Conservation (phyloP, 2,888 invertebrate genomes). For the Netelia fuscicornis region DNA sequence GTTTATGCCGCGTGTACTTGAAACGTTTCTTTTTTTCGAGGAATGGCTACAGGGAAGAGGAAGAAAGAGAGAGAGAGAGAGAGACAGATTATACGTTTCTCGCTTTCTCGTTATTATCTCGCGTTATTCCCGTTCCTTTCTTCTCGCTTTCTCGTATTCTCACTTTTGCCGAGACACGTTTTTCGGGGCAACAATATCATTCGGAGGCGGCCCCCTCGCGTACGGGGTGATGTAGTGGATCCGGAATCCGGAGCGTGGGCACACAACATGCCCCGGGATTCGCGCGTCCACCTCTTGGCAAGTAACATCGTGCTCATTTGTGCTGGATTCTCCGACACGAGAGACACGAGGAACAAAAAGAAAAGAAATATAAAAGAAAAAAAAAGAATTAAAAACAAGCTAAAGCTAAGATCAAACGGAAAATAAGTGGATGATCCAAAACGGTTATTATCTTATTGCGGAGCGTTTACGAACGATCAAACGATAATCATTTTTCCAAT, state of each 20-base stretch:
- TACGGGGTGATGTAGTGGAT: slow-evolving; percentile 79
- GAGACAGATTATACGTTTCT: slow-evolving; percentile 22
- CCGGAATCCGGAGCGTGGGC: slow-evolving; percentile 80
- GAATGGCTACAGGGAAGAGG: background rate
- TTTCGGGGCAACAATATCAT: slow-evolving; percentile 60
- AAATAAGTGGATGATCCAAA: slow-evolving; percentile 4
- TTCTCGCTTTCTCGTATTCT: slow-evolving; percentile 24
- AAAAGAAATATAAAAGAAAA: background rate
- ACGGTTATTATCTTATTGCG: background rate
- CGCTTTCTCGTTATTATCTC: background rate
- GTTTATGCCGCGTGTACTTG: slow-evolving; percentile 53
- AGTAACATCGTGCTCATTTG: slow-evolving; percentile 78
- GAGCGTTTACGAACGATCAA: background rate
- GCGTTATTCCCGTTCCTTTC: slow-evolving; percentile 13
- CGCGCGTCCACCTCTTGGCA: slow-evolving; percentile 73
- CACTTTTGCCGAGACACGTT: slow-evolving; percentile 22
- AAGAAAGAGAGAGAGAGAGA: slow-evolving; percentile 10
- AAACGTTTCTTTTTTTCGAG: slow-evolving; percentile 2
- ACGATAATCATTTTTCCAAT: background rate
- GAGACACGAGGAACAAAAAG: background rate
- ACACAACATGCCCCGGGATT: slow-evolving; percentile 78
- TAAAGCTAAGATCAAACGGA: background rate
- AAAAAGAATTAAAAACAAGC: background rate
- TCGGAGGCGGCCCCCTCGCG: slow-evolving; percentile 57
- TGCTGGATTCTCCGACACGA: slow-evolving; percentile 60